These are phyloP conservation scores for Nylanderia fulva DNA, from an alignment of 1,140 invertebrate genomes.

Conservation along the genomic window DNA sequence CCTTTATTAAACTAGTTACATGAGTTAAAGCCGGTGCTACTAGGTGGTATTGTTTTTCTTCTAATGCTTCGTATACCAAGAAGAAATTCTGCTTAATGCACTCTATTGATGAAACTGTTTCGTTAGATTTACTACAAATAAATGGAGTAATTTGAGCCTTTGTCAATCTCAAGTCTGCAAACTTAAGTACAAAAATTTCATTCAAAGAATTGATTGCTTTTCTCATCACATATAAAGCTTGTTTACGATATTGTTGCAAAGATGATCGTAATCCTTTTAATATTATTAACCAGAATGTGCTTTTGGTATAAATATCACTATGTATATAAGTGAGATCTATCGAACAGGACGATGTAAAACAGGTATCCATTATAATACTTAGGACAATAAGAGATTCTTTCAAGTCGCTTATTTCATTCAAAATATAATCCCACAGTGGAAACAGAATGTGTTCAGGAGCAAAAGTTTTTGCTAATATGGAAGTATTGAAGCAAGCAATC, in stretches of 20 bases:
- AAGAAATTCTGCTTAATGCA: conserved; percentile 82
- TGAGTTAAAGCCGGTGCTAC: conserved; percentile 85
- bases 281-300: conserved; percentile 74
- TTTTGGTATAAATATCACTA: conserved; percentile 53
- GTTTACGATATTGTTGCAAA: conserved; percentile 77
- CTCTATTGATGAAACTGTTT: conserved; percentile 44
- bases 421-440: conserved; percentile 60
- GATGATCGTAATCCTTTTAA: conserved; percentile 65
- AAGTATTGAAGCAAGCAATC: conserved; percentile 70
- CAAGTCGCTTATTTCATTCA: conserved; percentile 47
- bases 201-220: conserved; percentile 73
- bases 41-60: conserved; percentile 89
- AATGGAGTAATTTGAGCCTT: conserved; percentile 70
- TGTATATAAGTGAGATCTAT: conserved; percentile 23
- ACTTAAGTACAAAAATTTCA: not conserved
- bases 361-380: conserved; percentile 70
- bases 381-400: conserved; percentile 64
- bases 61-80: conserved; percentile 86
- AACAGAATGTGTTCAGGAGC: conserved; percentile 45
- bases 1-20: conserved; percentile 77
- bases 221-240: conserved; percentile 81
- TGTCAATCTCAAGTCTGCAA: not conserved
- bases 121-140: conserved; percentile 48
- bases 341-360: conserved; percentile 54
- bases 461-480: conserved; percentile 68